These are phyloP conservation scores for Eptesicus fuscus DNA, from an alignment of 2,113 vertebrate species.

Conservation along the genomic window DNA sequence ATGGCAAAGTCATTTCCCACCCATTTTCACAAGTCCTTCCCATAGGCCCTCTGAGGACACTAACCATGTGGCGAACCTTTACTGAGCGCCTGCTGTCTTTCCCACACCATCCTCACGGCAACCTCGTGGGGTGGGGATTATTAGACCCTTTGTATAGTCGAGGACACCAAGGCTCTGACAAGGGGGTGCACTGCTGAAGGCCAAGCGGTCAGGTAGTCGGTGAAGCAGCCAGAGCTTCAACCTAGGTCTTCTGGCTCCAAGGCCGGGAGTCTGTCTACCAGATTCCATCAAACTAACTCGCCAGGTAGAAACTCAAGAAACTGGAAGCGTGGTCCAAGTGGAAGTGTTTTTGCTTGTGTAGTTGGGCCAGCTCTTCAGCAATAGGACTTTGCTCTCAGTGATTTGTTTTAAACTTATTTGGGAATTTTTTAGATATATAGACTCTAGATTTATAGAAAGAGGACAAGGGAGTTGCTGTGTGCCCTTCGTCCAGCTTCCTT, in stretches of 20 bases:
- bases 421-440: background rate
- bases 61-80: background rate
- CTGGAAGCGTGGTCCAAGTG: background rate
- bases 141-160: background rate
- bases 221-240: background rate
- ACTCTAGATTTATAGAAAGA: background rate
- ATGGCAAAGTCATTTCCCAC: background rate
- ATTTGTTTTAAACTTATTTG: background rate
- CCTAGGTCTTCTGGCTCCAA: background rate
- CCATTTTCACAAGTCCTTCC: background rate
- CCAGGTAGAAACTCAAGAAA: background rate
- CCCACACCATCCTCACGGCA: background rate
- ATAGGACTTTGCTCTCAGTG: background rate
- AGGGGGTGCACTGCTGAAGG: background rate
- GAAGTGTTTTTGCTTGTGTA: background rate
- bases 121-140: no score
- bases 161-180: background rate
- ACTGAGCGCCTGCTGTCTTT: rapidly evolving
- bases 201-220: background rate
- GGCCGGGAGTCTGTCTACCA: background rate
- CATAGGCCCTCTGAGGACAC: background rate
- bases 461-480: background rate
- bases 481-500: background rate
- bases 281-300: background rate
- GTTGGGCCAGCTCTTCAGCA: background rate